phyloP scores from a whole-genome alignment of 2,888 invertebrate genomes.

The Lordiphosa fenestrarum region DNA sequence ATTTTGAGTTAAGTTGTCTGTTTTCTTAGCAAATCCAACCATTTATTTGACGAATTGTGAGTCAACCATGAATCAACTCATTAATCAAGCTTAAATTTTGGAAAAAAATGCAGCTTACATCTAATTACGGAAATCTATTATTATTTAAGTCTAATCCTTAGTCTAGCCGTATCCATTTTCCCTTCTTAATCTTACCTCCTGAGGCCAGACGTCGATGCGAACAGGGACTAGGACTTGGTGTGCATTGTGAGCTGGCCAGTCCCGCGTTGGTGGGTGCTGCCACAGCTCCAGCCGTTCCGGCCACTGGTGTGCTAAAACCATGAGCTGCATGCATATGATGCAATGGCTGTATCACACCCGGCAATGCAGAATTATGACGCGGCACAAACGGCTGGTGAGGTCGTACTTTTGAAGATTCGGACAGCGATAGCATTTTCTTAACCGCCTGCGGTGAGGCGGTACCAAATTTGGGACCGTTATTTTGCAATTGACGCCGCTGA shows the following conservation, averaged over 20 bases:
- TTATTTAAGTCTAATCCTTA: too few species aligned
- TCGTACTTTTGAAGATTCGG: slow-evolving; percentile 92
- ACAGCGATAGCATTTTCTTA: slow-evolving; percentile 94
- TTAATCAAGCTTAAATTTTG: neutral
- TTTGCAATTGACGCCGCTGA: slow-evolving; percentile 71
- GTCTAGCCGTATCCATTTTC: neutral
- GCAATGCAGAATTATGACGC: slow-evolving; percentile 82
- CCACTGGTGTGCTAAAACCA: slow-evolving; percentile 48
- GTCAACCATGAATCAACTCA: neutral
- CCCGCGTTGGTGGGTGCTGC: slow-evolving; percentile 35
- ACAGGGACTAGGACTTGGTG: slow-evolving; percentile 81
- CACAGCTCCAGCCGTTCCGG: slow-evolving; percentile 23
- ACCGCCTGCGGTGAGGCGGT: slow-evolving; percentile 98
- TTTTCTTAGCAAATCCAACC: too few species aligned
- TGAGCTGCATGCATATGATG: slow-evolving; percentile 72
- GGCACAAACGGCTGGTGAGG: slow-evolving; percentile 87
- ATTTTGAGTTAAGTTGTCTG: too few species aligned
- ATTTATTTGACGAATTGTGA: too few species aligned
- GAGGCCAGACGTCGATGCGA: slow-evolving; percentile 84
- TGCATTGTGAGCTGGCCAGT: slow-evolving; percentile 52
- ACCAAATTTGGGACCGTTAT: slow-evolving; percentile 84
- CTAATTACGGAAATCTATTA: too few species aligned
- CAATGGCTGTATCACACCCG: slow-evolving; percentile 82
- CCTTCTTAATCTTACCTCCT: slow-evolving; percentile 71
- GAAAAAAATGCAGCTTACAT: neutral